phyloP scores from a whole-genome alignment of 1,140 invertebrate species.

The Anastrepha ludens region DNA sequence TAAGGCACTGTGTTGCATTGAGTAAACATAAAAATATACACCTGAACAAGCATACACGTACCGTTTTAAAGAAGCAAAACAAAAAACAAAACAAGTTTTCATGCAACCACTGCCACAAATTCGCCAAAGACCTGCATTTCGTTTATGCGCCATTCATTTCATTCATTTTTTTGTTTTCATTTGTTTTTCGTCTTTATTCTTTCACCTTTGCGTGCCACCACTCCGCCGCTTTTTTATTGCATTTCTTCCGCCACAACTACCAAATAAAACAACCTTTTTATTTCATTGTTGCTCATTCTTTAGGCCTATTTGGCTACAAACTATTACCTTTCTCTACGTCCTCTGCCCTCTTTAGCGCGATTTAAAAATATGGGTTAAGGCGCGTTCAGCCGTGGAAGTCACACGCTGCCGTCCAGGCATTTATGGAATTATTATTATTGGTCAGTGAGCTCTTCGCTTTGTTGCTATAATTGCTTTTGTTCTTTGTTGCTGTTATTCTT shows the following conservation, averaged over 20 bases:
- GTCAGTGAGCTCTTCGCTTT: background rate
- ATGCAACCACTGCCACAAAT: too few species aligned
- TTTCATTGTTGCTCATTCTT: background rate
- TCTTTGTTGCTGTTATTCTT: background rate
- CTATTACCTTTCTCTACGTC: background rate
- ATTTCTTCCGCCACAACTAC: background rate
- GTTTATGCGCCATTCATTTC: background rate
- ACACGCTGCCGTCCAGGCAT: constrained; percentile 19
- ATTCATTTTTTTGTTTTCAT: background rate
- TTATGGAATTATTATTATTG: constrained; percentile 6
- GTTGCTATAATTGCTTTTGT: background rate
- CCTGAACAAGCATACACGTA: background rate
- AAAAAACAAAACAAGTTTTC: too few species aligned
- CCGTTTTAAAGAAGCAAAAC: background rate
- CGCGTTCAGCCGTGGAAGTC: background rate
- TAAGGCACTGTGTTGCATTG: background rate
- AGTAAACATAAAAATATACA: background rate
- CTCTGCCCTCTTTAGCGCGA: background rate
- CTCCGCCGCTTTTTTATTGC: too few species aligned
- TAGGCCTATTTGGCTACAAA: background rate
- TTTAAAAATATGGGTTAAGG: constrained; percentile 23
- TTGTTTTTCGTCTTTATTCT: background rate
- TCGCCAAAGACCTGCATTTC: too few species aligned
- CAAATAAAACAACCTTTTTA: background rate
- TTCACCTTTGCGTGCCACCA: too few species aligned